Base-by-base conservation (phyloP, 2,888 invertebrate species). In the Elmis aenea region DNA sequence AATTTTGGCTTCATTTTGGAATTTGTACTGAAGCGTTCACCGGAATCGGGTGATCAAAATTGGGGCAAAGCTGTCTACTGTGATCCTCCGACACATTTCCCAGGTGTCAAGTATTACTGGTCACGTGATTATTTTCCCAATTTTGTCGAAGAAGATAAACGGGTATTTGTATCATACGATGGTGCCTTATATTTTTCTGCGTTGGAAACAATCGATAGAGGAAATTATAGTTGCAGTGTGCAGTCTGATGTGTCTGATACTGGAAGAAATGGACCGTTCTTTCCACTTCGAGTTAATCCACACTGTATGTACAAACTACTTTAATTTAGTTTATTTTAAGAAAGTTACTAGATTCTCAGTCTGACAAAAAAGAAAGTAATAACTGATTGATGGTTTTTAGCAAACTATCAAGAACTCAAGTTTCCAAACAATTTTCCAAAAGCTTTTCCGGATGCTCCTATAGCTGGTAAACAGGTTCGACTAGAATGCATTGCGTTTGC, bases 401-500 rank as follows among this genome's bases (percentile, higher is more conserved):
- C 91, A 23, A 89, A 89, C 64, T 90, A 85, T 58, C 92, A 94
- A 59, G 87, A 90, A 45, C 70, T 96, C 22, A 86, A 90, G 59
- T 94, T 96, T 58, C 86, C 94, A 0, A 92, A 91, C 61, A 90
- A 89, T 56, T 97, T 97, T 55, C 96, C 96, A 0, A 94, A 93
- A 72, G 83, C 88, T 1, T 96, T 93, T 59, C 96, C 96, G 0
- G 91, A 91, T 63, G 90, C 92, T 12, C 93, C 95, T 0, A 72
- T 85, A 42, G 90, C 89, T 11, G 94, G 93, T 0, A 83, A 89
- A 57, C 86, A 92, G 66, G 89, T 95, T 9, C 75, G 90, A 41
- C 68, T 97, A 31, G 96, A 97, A 71, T 97, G 96, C 70, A 79
- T 96, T 50, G 92, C 93, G 2, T 94, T 92, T 74, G 96, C 95